These are phyloP conservation scores for Epinephelus coioides DNA, from an alignment of 2,797 vertebrate genomes.

Conservation along the genomic window DNA sequence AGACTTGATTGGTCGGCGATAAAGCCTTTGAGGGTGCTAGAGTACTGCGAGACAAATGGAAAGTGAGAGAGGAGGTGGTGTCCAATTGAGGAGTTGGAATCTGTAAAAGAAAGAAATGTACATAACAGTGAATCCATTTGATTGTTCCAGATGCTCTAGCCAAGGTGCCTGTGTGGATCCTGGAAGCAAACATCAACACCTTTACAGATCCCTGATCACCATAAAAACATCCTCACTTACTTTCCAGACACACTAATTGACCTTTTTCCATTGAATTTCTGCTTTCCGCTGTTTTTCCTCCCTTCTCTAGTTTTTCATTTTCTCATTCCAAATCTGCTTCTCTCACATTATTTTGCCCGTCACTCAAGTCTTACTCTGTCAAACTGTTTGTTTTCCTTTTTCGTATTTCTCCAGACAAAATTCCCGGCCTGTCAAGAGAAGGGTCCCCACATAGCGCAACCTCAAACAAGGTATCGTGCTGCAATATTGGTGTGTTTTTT, in stretches of 20 bases:
- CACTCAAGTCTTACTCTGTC: background rate
- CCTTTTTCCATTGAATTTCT: slow-evolving; percentile 4
- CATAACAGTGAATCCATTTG: background rate
- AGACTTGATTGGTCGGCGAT: slow-evolving; percentile 4
- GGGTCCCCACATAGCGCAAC: slow-evolving; percentile 92
- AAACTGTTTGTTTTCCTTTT: background rate
- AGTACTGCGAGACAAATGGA: background rate
- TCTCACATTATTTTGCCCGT: background rate
- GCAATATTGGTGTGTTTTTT: background rate
- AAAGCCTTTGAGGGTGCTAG: slow-evolving; percentile 11
- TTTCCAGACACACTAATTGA: slow-evolving; percentile 32
- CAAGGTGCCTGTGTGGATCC: slow-evolving; percentile 42
- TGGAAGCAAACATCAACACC: slow-evolving; percentile 33
- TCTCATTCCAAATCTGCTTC: slow-evolving; percentile 6
- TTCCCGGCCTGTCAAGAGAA: slow-evolving; percentile 89
- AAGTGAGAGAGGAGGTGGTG: slow-evolving; percentile 21
- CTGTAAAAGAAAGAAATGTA: slow-evolving; percentile 4
- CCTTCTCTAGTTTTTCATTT: slow-evolving; percentile 14
- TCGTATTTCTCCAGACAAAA: slow-evolving; percentile 86
- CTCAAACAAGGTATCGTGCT: slow-evolving; percentile 86
- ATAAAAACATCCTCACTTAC: background rate
- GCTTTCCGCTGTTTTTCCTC: slow-evolving; percentile 19
- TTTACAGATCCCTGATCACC: slow-evolving; percentile 18
- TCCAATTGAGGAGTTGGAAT: background rate
- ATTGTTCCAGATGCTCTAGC: slow-evolving; percentile 48